phyloP scores from a whole-genome alignment of 2,113 vertebrate genomes.

The Microtus oregoni region DNA sequence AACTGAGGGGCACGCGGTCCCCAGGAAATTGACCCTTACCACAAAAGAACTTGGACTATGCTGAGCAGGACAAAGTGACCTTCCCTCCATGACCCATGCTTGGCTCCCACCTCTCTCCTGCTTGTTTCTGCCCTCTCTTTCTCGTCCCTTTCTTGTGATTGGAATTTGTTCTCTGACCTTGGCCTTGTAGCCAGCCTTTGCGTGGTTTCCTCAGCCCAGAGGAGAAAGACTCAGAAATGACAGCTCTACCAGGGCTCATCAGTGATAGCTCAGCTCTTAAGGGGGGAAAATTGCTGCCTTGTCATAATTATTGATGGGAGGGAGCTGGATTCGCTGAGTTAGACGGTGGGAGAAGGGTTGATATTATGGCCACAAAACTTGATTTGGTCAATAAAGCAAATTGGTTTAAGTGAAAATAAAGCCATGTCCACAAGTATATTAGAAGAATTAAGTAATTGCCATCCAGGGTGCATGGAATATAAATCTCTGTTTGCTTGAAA shows the following conservation, averaged over 20 bases:
- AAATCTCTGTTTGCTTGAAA: slow-evolving; percentile 78
- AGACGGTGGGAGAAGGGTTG: slow-evolving; percentile 51
- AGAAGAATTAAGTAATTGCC: slow-evolving; percentile 77
- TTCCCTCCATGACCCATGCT: background rate
- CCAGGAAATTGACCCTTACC: background rate
- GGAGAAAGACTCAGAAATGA: background rate
- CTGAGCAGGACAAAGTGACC: background rate
- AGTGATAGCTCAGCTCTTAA: background rate
- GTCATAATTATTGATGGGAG: slow-evolving; percentile 55
- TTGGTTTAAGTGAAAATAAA: slow-evolving; percentile 79
- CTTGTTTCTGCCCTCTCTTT: accelerated
- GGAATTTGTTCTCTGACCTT: background rate
- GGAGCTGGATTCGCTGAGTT: slow-evolving; percentile 38
- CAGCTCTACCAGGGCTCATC: background rate
- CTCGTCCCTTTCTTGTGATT: background rate
- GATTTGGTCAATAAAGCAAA: slow-evolving; percentile 80
- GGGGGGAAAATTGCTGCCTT: background rate
- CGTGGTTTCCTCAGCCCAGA: background rate
- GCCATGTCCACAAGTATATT: slow-evolving; percentile 43
- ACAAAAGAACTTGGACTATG: background rate
- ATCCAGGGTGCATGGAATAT: slow-evolving; percentile 62
- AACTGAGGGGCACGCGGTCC: background rate
- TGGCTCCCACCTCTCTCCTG: no score
- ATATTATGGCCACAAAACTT: slow-evolving; percentile 63
- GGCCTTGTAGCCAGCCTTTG: background rate